A percentile compares a stretch with the other conserved stretches of the same genome.
Conservation (phyloP, 2,888 invertebrate species). For the Andrena bucephala region DNA sequence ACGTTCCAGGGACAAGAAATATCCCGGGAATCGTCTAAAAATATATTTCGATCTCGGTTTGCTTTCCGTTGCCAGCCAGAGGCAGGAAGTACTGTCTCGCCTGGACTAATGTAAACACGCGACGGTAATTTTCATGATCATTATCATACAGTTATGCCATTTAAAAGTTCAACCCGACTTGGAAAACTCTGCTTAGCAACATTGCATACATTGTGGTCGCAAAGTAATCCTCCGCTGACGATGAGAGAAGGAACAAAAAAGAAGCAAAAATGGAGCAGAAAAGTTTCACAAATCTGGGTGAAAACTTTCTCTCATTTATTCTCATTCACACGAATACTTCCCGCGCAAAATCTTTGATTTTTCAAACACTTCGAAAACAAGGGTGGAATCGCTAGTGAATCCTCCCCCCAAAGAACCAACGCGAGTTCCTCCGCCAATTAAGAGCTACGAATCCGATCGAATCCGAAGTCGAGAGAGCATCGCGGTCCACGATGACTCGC, state of each 20-base stretch:
- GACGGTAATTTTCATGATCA: constrained; percentile 45
- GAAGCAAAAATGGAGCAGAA: too few relatives aligned
- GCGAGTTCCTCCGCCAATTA: neutral
- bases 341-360: too few relatives aligned
- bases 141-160: constrained; percentile 40
- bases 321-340: too few relatives aligned
- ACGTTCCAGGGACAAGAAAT: constrained; percentile 11
- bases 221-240: too few relatives aligned
- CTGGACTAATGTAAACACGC: constrained; percentile 43
- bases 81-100: constrained; percentile 46
- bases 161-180: constrained; percentile 18
- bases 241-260: too few relatives aligned
- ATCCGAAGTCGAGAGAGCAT: neutral
- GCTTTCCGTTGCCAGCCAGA: neutral
- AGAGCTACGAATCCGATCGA: neutral
- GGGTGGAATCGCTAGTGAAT: neutral
- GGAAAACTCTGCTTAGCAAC: neutral
- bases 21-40: neutral
- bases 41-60: constrained; percentile 5
- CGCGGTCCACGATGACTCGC: constrained; percentile 15
- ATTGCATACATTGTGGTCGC: too few relatives aligned
- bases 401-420: neutral
- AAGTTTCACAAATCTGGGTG: too few relatives aligned
- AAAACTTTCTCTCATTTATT: too few relatives aligned
- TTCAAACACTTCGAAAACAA: too few relatives aligned